Evolutionary conservation across 2,888 invertebrate species (phyloP).

Genomic region (Lomographa bimaculata): DNA sequence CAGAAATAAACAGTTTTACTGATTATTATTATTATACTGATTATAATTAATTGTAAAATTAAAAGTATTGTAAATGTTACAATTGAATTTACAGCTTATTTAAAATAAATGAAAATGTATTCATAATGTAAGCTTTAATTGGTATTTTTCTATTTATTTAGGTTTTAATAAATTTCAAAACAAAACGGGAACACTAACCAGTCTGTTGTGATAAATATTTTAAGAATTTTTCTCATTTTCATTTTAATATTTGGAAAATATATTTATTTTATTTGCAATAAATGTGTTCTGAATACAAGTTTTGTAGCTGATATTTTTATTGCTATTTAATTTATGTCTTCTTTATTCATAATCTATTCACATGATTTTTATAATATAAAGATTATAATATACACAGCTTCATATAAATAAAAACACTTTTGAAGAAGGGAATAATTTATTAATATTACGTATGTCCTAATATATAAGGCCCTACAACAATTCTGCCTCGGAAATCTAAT

Average conservation of each 20-base stretch:
- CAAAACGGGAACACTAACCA: slow-evolving; percentile 69
- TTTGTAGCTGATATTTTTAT: slow-evolving; percentile 39
- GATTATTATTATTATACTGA: too few species aligned
- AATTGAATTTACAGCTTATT: slow-evolving; percentile 23
- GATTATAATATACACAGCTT: too few species aligned
- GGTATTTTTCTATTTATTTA: slow-evolving; percentile 66
- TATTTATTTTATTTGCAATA: slow-evolving; percentile 52
- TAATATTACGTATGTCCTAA: too few species aligned
- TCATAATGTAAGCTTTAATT: slow-evolving; percentile 70
- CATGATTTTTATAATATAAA: too few species aligned
- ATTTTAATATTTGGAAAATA: slow-evolving; percentile 41
- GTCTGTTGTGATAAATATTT: slow-evolving; percentile 77
- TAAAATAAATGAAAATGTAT: slow-evolving; percentile 24
- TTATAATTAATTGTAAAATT: too few species aligned
- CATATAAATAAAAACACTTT: too few species aligned
- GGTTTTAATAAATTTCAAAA: slow-evolving; percentile 36
- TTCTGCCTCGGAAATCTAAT: too few species aligned
- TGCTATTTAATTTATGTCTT: slow-evolving; percentile 43
- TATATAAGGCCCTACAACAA: too few species aligned
- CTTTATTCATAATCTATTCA: slow-evolving; percentile 37
- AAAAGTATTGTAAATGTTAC: too few species aligned
- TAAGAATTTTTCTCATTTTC: slow-evolving; percentile 58
- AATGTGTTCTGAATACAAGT: slow-evolving; percentile 53
- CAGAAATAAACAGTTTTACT: too few species aligned
- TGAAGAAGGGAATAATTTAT: too few species aligned